Evolutionary conservation across 2,888 invertebrate species (phyloP), one percentile per base, ranked within the genome.

Genomic region (Sussaba pulchella): DNA sequence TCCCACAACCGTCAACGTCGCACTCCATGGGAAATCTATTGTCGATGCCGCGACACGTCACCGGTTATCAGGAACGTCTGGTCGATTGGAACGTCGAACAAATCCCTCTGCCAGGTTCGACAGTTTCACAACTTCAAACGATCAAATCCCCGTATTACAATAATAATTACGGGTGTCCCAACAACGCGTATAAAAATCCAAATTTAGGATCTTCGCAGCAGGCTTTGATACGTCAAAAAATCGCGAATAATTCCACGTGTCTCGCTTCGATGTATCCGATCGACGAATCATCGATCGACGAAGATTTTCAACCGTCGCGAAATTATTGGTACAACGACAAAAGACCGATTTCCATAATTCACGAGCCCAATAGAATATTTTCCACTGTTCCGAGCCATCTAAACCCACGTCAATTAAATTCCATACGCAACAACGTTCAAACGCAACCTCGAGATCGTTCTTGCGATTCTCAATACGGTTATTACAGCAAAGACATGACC

Each of bases 11-110:
- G 26, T 87, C 92, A 10, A 89, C 91, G 52, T 92, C 92, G 50
- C 89, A 89, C 80, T 92, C 92, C 57, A 89, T 91, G 91, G 91
- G 91, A 85, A 91, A 92, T 86, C 87, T 92, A 63, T 85, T 92
- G 85, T 87, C 87, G 76, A 88, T 90, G 74, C 90, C 91, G 71
- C 85, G 88, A 79, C 89, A 88, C 78, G 79, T 80, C 72, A 76
- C 78, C 26, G 82, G 85, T 26, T 89, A 89, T 86, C 89, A 88
- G 84, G 91, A 90, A 83, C 89, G 88, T 83, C 87, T 90, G 81
- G 89, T 90, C 86, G 90, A 92, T 87, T 91, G 90, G 91, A 87
- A 90, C 81, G 85, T 84, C 43, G 88, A 87, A 47, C 84, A 86
- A 70, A 83, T 83, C 57, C 86, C 85, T 78, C 83, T 85, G 83